Percentiles rank a stretch among this genome's conserved stretches.
phyloP scores from a whole-genome alignment of 1,140 invertebrate species.

The Metopolophium dirhodum region DNA sequence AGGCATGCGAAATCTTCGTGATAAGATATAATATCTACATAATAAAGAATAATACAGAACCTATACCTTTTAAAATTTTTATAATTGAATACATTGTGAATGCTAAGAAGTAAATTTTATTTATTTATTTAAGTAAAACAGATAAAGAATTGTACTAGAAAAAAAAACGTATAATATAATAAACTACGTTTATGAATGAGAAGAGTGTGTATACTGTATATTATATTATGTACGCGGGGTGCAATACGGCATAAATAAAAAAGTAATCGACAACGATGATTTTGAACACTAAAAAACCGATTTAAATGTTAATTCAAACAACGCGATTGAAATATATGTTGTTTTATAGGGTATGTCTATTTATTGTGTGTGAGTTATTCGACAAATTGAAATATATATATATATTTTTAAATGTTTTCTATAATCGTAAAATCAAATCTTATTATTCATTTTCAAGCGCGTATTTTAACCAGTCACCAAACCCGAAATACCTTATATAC shows the following conservation, averaged over 20 bases:
- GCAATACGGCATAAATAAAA: not conserved
- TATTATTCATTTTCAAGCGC: not conserved
- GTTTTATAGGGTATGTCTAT: not conserved
- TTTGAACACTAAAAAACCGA: not conserved
- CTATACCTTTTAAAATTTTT: not conserved
- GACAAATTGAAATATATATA: not conserved
- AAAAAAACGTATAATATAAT: not conserved
- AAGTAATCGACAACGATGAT: not conserved
- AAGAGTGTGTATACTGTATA: not conserved
- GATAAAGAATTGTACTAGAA: not conserved
- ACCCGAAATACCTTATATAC: not conserved
- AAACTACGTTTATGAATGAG: slow-evolving; percentile 3
- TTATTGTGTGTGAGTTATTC: not conserved
- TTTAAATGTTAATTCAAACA: slow-evolving; percentile 39
- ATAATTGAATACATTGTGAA: not conserved
- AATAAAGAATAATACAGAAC: too few relatives aligned
- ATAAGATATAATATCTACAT: not conserved
- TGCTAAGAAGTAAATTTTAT: not conserved
- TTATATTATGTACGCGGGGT: not conserved
- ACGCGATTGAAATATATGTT: not conserved
- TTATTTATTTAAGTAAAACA: slow-evolving; percentile 27
- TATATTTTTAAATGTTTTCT: slow-evolving; percentile 1
- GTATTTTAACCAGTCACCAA: not conserved
- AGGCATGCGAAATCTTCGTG: not conserved
- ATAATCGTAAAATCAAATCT: not conserved